A percentile compares a stretch with the other conserved stretches of the same genome.
phyloP scores from a whole-genome alignment of 2,888 invertebrate species.

The Mantis religiosa region DNA sequence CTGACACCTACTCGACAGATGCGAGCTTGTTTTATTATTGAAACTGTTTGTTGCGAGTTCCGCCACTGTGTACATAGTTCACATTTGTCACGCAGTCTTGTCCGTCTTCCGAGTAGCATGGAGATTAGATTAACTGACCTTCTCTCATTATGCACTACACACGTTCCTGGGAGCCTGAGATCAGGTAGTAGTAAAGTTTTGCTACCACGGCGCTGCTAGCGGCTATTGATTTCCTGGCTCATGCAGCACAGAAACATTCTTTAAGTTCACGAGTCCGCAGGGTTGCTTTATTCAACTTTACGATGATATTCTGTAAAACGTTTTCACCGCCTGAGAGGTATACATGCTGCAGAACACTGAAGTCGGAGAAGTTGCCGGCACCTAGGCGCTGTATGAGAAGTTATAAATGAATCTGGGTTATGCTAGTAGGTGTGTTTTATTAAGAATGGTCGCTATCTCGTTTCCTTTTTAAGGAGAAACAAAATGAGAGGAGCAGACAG shows the following conservation, averaged over 20 bases:
- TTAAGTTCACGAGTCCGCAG: neutral
- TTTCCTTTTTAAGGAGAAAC: too few relatives aligned
- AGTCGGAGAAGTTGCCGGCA: neutral
- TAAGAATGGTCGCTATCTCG: neutral
- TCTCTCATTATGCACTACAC: neutral
- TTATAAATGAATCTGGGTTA: neutral
- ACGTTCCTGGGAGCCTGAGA: neutral
- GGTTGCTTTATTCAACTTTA: neutral
- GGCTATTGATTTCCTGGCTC: neutral
- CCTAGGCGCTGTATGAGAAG: neutral
- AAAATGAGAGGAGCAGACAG: too few relatives aligned
- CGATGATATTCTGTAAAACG: neutral
- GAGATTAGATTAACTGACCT: neutral
- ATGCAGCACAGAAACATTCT: neutral
- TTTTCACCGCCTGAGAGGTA: neutral
- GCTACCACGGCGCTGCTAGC: neutral
- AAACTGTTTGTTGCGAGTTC: too few relatives aligned
- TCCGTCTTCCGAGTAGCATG: too few relatives aligned
- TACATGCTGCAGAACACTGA: neutral
- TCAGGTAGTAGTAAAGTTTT: neutral
- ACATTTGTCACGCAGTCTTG: too few relatives aligned
- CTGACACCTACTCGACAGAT: too few relatives aligned
- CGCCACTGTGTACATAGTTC: too few relatives aligned
- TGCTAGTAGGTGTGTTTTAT: neutral
- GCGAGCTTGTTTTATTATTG: too few relatives aligned